These are phyloP conservation scores for Scomber japonicus DNA, from an alignment of 2,113 vertebrate genomes.

Conservation along the genomic window DNA sequence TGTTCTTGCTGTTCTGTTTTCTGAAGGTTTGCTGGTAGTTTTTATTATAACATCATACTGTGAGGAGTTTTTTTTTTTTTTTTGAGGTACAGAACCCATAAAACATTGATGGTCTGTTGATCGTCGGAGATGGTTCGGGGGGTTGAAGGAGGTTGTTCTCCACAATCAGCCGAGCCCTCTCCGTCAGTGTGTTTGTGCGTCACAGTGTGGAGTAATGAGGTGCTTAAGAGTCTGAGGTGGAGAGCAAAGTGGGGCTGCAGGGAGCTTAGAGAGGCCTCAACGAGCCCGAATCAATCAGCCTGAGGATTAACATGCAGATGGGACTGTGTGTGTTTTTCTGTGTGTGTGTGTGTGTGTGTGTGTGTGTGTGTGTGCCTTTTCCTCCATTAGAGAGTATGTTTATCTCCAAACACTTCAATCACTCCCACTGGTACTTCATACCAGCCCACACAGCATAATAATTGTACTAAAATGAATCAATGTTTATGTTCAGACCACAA, in stretches of 20 bases:
- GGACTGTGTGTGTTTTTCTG: constrained; percentile 20
- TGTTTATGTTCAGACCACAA: too few species aligned
- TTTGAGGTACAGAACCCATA: neutral
- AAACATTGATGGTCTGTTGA: neutral
- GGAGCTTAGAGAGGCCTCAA: constrained; percentile 57
- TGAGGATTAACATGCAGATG: constrained; percentile 56
- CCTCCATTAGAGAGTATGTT: constrained; percentile 20
- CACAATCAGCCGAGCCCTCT: constrained; percentile 53
- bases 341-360: constrained; percentile 29
- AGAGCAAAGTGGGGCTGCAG: constrained; percentile 33
- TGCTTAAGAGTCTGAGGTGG: constrained; percentile 54
- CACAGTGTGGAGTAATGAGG: constrained; percentile 54
- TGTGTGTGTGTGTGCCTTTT: constrained; percentile 44
- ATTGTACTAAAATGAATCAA: neutral
- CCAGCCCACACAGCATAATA: neutral
- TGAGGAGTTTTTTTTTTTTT: too few species aligned
- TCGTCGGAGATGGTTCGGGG: neutral
- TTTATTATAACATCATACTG: too few species aligned
- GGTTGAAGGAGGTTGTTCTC: constrained; percentile 42
- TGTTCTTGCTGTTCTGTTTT: too few species aligned
- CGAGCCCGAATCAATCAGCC: constrained; percentile 50
- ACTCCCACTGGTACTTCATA: constrained; percentile 19
- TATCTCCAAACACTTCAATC: constrained; percentile 43
- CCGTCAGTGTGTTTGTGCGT: constrained; percentile 49
- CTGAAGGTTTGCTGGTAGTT: too few species aligned